Percentiles rank a stretch among this genome's conserved stretches.
These are phyloP conservation scores for Lepetodrilus schrolli DNA, from an alignment of 2,888 invertebrate genomes.

Conservation along the genomic window DNA sequence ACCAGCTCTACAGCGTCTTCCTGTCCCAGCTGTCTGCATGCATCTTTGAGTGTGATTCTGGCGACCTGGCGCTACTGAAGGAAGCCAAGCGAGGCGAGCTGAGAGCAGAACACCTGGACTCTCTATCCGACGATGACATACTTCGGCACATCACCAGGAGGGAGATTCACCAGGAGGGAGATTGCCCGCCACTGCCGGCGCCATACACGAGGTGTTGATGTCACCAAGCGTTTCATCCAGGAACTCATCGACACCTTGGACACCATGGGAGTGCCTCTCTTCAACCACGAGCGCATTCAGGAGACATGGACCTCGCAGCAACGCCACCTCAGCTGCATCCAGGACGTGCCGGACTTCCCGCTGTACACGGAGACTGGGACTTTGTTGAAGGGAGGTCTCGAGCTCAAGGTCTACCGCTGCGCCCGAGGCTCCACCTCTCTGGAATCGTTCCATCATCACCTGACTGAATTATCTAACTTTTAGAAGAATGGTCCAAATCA, in stretches of 20 bases:
- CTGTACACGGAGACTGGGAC: conserved; percentile 37
- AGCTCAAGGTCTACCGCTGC: conserved; percentile 31
- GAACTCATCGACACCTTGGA: conserved; percentile 40
- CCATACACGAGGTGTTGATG: conserved; percentile 40
- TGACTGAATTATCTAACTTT: no score
- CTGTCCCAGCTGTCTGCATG: conserved; percentile 43
- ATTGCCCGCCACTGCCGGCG: conserved; percentile 39
- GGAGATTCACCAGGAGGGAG: no score
- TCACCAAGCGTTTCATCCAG: conserved; percentile 35
- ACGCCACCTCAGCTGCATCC: conserved; percentile 46
- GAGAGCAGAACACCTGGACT: neutral
- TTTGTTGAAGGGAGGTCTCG: conserved; percentile 33
- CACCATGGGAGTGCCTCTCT: conserved; percentile 42
- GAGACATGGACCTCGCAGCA: conserved; percentile 43
- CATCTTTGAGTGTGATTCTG: conserved; percentile 44
- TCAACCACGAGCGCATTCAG: conserved; percentile 38
- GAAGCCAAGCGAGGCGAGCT: conserved; percentile 37
- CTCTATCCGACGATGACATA: neutral
- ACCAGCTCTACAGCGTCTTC: conserved; percentile 47
- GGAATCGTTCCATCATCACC: conserved; percentile 35
- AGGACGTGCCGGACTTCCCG: conserved; percentile 42
- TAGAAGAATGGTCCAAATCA: no score
- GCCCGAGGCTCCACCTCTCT: conserved; percentile 39
- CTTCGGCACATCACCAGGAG: neutral
- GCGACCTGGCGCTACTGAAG: conserved; percentile 36